Evolutionary conservation across 2,888 invertebrate genomes (phyloP).

Genomic region (Spilosoma lubricipeda): DNA sequence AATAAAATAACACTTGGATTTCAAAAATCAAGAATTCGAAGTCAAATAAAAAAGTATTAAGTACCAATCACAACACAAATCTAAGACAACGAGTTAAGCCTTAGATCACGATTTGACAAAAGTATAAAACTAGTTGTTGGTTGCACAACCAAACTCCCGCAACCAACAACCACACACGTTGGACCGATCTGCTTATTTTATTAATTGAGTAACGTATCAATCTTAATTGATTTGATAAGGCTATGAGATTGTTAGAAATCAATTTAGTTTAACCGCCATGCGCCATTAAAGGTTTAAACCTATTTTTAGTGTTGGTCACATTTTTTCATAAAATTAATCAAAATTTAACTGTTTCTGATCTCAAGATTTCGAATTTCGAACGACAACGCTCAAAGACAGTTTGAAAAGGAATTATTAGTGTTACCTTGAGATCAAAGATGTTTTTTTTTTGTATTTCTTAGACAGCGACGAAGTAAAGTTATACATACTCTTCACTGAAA

Average conservation of each 20-base stretch:
- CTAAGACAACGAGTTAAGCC: conserved; percentile 40
- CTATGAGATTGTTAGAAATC: conserved; percentile 9
- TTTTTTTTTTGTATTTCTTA: not conserved
- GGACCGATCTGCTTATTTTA: conserved; percentile 42
- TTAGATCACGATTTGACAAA: conserved; percentile 36
- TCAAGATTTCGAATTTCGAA: not conserved
- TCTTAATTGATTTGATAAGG: conserved; percentile 29
- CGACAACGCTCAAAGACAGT: not conserved
- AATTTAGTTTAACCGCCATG: conserved; percentile 15
- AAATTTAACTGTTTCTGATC: not conserved
- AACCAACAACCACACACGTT: conserved; percentile 43
- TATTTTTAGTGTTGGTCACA: not conserved
- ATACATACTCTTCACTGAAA: not conserved
- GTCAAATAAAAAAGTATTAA: conserved; percentile 11
- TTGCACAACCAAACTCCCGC: conserved; percentile 12
- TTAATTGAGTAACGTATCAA: conserved; percentile 47
- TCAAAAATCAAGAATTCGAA: not conserved
- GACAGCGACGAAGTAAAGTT: not conserved
- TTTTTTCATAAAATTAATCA: not conserved
- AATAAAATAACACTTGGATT: not conserved
- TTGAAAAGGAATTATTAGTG: not conserved
- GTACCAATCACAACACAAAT: conserved; percentile 39
- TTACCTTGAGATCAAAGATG: not conserved
- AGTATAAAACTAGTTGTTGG: conserved; percentile 12
- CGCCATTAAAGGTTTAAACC: conserved; percentile 1